Conservation (phyloP, 1,140 invertebrate genomes). For the Drosophila auraria region DNA sequence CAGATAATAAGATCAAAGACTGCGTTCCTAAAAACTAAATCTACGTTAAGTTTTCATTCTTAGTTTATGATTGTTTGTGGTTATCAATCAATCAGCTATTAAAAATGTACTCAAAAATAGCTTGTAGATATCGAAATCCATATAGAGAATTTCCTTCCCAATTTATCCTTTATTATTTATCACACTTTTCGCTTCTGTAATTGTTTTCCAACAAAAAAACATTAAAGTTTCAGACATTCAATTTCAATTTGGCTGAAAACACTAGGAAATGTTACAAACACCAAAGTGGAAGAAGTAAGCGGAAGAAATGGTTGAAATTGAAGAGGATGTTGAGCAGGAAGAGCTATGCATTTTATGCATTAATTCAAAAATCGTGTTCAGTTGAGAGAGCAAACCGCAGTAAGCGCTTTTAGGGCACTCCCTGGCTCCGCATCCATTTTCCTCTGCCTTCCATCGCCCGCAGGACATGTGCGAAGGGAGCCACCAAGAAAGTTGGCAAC, state of each 20-base stretch:
- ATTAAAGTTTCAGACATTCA: constrained; percentile 52
- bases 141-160: too few species aligned
- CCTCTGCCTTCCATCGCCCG: background rate
- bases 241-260: constrained; percentile 63
- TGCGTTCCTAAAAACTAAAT: background rate
- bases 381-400: constrained; percentile 52
- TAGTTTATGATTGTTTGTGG: too few species aligned
- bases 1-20: background rate
- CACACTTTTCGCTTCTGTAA: background rate
- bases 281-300: constrained; percentile 13
- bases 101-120: background rate
- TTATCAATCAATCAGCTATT: too few species aligned
- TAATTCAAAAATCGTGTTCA: constrained; percentile 74
- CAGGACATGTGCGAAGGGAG: background rate
- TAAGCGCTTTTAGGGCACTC: constrained; percentile 35
- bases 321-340: constrained; percentile 30
- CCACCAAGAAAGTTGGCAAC: constrained; percentile 35
- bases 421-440: background rate
- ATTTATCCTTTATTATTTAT: background rate
- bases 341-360: constrained; percentile 68
- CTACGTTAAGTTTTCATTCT: too few species aligned
- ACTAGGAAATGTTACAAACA: constrained; percentile 25
- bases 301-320: constrained; percentile 15
- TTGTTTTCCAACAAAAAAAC: constrained; percentile 21
- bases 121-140: background rate